A percentile compares a stretch with the other conserved stretches of the same genome.
Conservation (phyloP, 2,888 invertebrate genomes). For the Capitulum mitella region DNA sequence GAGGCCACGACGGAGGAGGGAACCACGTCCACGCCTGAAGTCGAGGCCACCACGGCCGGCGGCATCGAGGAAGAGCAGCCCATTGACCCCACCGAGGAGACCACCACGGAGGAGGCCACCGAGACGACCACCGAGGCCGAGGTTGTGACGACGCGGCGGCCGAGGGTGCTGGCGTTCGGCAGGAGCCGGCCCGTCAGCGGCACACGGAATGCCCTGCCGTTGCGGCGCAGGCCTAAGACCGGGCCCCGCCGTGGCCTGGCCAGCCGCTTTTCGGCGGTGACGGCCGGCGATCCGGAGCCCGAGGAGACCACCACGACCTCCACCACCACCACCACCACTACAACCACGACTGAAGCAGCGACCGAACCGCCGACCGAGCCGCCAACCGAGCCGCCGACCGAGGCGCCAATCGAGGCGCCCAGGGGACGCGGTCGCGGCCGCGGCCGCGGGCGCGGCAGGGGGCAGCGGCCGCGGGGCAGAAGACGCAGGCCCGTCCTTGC, state of each 20-base stretch:
- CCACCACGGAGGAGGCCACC: not conserved
- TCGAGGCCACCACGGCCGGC: not conserved
- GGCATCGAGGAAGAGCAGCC: not conserved
- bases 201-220: not conserved
- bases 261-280: not conserved
- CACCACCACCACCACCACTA: not conserved
- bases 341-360: not conserved
- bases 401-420: not conserved
- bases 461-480: not conserved
- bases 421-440: not conserved
- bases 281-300: not conserved
- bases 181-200: not conserved
- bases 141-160: not conserved
- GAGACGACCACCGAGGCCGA: not conserved
- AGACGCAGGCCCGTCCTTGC: not conserved
- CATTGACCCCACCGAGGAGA: not conserved
- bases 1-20: not conserved
- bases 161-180: not conserved
- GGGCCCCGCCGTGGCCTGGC: not conserved
- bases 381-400: not conserved
- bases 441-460: not conserved
- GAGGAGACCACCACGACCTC: not conserved
- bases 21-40: not conserved
- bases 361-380: not conserved
- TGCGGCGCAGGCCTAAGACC: not conserved